These are phyloP conservation scores for Ranitomeya imitator DNA, from an alignment of 2,113 vertebrate species.

Conservation along the genomic window DNA sequence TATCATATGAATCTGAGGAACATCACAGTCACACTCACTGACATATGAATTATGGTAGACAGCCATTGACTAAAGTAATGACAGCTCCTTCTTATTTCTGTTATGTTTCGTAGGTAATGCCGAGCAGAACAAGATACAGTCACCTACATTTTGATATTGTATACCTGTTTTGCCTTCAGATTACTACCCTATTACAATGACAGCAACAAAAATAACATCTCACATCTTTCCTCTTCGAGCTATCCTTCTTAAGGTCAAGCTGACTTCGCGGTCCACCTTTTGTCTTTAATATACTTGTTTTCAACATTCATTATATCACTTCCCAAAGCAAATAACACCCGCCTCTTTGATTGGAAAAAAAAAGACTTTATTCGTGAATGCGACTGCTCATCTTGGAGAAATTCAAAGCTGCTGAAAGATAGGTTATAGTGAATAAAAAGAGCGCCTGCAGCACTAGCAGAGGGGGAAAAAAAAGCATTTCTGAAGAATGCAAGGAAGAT, in stretches of 20 bases:
- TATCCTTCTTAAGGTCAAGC: conserved; percentile 64
- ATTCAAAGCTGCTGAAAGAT: conserved; percentile 81
- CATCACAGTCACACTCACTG: neutral
- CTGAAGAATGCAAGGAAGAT: conserved; percentile 88
- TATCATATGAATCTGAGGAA: neutral
- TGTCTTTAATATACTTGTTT: conserved; percentile 58
- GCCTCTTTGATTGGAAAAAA: conserved; percentile 72
- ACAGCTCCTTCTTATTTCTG: conserved; percentile 21
- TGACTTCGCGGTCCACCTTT: conserved; percentile 59
- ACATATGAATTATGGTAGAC: neutral
- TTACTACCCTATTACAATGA: conserved; percentile 43
- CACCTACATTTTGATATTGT: conserved; percentile 32
- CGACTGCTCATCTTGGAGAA: conserved; percentile 78
- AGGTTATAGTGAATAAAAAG: conserved; percentile 82
- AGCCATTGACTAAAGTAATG: neutral
- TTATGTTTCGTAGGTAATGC: conserved; percentile 30
- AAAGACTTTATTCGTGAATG: conserved; percentile 75
- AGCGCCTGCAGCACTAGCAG: conserved; percentile 81
- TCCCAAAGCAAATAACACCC: conserved; percentile 69
- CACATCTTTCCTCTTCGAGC: conserved; percentile 28
- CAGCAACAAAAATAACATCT: conserved; percentile 48
- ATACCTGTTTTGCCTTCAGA: conserved; percentile 42
- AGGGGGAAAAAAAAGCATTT: conserved; percentile 69
- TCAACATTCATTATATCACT: conserved; percentile 61
- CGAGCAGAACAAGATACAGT: conserved; percentile 19